Evolutionary conservation across 2,113 vertebrate genomes (phyloP), one percentile per base, ranked within the genome.

Genomic region (Hymenochirus boettgeri): DNA sequence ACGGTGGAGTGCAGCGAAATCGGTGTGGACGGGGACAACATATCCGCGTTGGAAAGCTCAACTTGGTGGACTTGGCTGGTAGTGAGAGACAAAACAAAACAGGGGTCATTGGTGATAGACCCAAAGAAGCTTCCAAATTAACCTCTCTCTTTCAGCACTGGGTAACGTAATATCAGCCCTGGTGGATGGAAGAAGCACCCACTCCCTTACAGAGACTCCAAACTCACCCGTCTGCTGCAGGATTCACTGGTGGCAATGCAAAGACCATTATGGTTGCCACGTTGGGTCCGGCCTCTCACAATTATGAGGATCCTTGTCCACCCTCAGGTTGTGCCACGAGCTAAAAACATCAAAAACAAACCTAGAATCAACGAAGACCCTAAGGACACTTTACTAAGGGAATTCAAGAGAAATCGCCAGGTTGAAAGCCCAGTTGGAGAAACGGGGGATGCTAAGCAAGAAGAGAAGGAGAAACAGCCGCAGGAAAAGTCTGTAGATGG

Each of bases 201-300:
- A 99, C 65, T 98, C 48, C 96, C 96, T 0, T 99, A 98, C 81
- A 81, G 96, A 73, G 95, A 99, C 89, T 99, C 96, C 78, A 99
- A 98, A 69, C 91, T 99, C 35, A 98, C 96, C 64, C 91, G 96
- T 45, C 74, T 99, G 74, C 89, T 99, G 64, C 95, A 95, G 83
- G 94, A 99, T 77, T 98, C 96, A 1, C 86, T 99, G 0, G 96
- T 0, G 96, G 96, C 24, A 98, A 98, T 0, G 89, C 96, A 45
- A 96, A 94, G 80, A 99, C 96, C 0, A 93, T 98, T 72, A 97
- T 99, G 92, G 86, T 99, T 31, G 96, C 96, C 72, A 98, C 94
- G 0, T 74, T 99, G 70, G 94, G 94, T 51, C 96, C 96, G 0
- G 89, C 92, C 17, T 89, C 92, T 10, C 87, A 88, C 72, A 88